phyloP scores from a whole-genome alignment of 2,888 invertebrate species.

The Drosophila paracracens region DNA sequence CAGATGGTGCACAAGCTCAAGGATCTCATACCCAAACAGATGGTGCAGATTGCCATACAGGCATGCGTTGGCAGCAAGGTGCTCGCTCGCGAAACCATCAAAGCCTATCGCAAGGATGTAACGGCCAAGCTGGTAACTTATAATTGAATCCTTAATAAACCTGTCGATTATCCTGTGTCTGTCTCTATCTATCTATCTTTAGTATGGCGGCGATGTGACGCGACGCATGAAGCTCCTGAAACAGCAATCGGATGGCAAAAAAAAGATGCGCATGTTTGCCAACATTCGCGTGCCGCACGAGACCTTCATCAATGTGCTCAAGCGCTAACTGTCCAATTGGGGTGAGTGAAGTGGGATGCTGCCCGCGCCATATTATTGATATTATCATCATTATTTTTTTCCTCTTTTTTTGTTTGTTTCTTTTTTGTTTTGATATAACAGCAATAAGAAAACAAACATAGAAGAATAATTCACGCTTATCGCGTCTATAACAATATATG shows the following conservation, averaged over 20 bases:
- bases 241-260: constrained; percentile 97
- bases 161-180: not conserved
- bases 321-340: constrained; percentile 86
- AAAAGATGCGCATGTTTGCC: constrained; percentile 95
- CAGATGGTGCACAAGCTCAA: constrained; percentile 90
- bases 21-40: constrained; percentile 95
- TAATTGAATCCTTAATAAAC: not conserved
- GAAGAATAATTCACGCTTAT: constrained; percentile 36
- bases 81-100: constrained; percentile 93
- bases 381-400: constrained; percentile 6
- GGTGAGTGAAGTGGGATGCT: constrained; percentile 37
- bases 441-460: not conserved
- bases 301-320: constrained; percentile 96
- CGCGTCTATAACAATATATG: constrained; percentile 24
- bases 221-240: constrained; percentile 94
- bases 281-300: constrained; percentile 96
- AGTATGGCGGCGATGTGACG: constrained; percentile 97
- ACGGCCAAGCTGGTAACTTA: constrained; percentile 93
- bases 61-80: constrained; percentile 92
- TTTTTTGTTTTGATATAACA: not conserved
- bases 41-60: constrained; percentile 95
- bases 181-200: constrained; percentile 30
- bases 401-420: not conserved
- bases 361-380: constrained; percentile 32
- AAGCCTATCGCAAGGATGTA: constrained; percentile 96